These are phyloP conservation scores for Crocodylus rhombifer DNA, from an alignment of 2,797 vertebrate genomes.

Conservation along the genomic window DNA sequence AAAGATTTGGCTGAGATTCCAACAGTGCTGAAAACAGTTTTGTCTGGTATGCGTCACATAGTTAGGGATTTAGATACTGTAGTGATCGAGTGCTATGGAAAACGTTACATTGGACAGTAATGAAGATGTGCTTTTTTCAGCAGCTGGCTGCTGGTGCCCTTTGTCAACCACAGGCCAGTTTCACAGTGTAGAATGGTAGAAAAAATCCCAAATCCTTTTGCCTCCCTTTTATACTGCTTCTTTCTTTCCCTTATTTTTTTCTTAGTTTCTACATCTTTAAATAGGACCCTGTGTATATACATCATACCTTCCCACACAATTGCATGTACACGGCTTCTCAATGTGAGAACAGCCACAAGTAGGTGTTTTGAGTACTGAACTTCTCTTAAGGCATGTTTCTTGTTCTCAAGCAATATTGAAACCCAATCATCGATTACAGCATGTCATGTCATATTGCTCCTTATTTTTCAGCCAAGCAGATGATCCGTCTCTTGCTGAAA, in stretches of 20 bases:
- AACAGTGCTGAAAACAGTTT: not conserved
- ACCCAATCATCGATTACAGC: not conserved
- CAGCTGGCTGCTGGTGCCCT: not conserved
- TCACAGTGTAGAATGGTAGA: not conserved
- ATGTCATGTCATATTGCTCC: not conserved
- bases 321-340: not conserved
- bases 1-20: not conserved
- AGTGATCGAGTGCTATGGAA: not conserved
- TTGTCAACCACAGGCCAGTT: not conserved
- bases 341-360: accelerated
- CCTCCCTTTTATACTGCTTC: not conserved
- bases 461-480: slow-evolving; percentile 88
- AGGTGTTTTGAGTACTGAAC: not conserved
- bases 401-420: slow-evolving; percentile 6
- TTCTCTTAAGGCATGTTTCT: slow-evolving; percentile 3
- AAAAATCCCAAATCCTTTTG: not conserved
- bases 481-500: slow-evolving; percentile 95
- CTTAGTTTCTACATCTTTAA: not conserved
- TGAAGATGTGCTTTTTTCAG: not conserved
- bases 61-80: not conserved
- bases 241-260: not conserved
- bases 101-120: not conserved
- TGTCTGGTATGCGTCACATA: not conserved
- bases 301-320: not conserved
- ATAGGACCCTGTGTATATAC: not conserved